Evolutionary conservation across 2,888 invertebrate species (phyloP), one percentile per base, ranked within the genome.

Genomic region (Eupithecia tripunctaria): DNA sequence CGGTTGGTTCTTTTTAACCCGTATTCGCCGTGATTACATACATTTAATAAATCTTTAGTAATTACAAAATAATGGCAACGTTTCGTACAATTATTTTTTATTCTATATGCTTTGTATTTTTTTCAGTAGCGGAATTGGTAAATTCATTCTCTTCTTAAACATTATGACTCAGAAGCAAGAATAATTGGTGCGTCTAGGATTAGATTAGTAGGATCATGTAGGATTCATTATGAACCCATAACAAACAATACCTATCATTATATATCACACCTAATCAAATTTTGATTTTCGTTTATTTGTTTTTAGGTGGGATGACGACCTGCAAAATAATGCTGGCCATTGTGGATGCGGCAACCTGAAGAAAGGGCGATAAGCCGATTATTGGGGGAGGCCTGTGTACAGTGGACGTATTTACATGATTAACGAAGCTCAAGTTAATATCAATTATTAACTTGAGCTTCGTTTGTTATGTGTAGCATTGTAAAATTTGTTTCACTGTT

Each of bases 31-130:
- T 59, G 64, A 72, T 60, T 47, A 29, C 59, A 15, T 38, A 25
- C 59, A 59, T 47, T 72, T 67, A 71, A 73, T 70, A 74, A 76
- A 79, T 78, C 71, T 71, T 51, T 59, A 51, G 65, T 68, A 66
- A 75, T 78, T 74, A 70, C 41, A 66, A 71, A 63, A 70, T 75
- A 75, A 77, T 75, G 71, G 68, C 71, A 70, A 59, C 59, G 47
- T 73, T 73, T 59, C 47, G 70, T 75, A 66, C 65, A 71, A 72
- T 73, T 72, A 69, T 32, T 67, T 75, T 71, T 72, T 69, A 60
- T 62, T 70, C 56, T 68, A 63, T 63, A 47, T 56, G 68, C 66
- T 73, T 56, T n/a, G 59, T 51, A 15, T 36, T 65, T 68, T 65
- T 56, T 66, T 70, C 56, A 67, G 66, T 66, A 51, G 60, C 15